Conservation (phyloP, 2,888 invertebrate species). For the Platerodrilus igneus region DNA sequence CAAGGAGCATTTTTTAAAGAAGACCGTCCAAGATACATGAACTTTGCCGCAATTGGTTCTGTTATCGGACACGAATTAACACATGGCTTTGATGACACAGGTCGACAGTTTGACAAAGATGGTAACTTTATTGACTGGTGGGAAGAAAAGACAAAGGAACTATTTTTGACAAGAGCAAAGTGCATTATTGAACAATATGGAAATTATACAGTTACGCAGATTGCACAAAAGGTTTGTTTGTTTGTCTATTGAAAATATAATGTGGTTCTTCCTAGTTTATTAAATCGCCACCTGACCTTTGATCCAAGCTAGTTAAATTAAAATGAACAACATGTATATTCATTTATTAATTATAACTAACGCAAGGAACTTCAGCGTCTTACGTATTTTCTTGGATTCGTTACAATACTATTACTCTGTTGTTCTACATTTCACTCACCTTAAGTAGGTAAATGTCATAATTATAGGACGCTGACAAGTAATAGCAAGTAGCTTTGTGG, state of each 20-base stretch:
- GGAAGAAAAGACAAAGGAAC: conserved; percentile 81
- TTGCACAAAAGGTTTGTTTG: conserved; percentile 53
- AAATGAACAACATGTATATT: conserved; percentile 23
- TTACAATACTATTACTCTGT: too few species aligned
- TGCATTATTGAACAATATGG: conserved; percentile 88
- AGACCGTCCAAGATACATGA: conserved; percentile 79
- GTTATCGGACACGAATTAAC: conserved; percentile 85
- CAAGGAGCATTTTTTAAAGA: conserved; percentile 83
- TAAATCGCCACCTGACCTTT: too few species aligned
- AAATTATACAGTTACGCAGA: conserved; percentile 71
- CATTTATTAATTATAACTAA: conserved; percentile 52
- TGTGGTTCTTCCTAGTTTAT: too few species aligned
- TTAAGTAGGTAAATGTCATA: too few species aligned
- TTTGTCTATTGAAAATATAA: too few species aligned
- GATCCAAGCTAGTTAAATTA: too few species aligned
- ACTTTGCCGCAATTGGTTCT: conserved; percentile 79
- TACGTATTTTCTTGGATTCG: too few species aligned
- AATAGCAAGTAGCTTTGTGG: too few species aligned
- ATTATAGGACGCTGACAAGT: too few species aligned
- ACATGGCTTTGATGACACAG: conserved; percentile 64
- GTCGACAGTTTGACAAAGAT: conserved; percentile 16
- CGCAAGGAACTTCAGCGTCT: too few species aligned
- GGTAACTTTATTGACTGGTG: conserved; percentile 37
- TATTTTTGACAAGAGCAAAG: conserved; percentile 69
- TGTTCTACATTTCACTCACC: too few species aligned